A percentile compares a stretch with the other conserved stretches of the same genome.
These are phyloP conservation scores for Leiothrix lutea DNA, from an alignment of 2,113 vertebrate genomes.

Conservation along the genomic window DNA sequence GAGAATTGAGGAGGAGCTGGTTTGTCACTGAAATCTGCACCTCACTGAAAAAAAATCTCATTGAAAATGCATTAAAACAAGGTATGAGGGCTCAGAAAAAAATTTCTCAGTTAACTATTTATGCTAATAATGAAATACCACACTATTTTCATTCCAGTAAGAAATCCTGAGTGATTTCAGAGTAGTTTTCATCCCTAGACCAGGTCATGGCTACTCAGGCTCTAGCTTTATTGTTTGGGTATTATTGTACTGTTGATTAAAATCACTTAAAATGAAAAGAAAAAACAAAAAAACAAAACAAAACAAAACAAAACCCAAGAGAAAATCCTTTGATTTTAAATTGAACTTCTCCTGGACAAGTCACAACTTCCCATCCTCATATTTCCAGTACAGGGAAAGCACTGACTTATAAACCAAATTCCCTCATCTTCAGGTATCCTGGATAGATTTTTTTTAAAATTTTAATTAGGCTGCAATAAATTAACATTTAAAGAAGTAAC, in stretches of 20 bases:
- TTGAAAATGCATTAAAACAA: not conserved
- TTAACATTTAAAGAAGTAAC: not conserved
- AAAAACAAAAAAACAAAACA: no score
- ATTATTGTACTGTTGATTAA: not conserved
- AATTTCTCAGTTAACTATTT: not conserved
- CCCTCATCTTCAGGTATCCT: not conserved
- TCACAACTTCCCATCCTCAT: not conserved
- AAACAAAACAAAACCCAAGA: no score
- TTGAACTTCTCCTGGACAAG: not conserved
- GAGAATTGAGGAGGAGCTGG: not conserved
- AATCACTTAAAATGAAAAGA: not conserved
- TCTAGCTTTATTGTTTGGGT: not conserved
- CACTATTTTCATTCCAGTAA: not conserved
- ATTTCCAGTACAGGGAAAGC: not conserved
- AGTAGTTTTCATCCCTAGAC: not conserved
- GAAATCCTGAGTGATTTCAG: not conserved
- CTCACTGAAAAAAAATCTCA: not conserved
- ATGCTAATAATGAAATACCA: not conserved
- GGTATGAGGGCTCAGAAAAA: not conserved
- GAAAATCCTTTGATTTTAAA: not conserved
- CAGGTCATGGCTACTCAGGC: not conserved
- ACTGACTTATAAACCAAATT: not conserved
- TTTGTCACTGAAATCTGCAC: not conserved
- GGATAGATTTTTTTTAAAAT: not conserved
- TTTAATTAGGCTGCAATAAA: not conserved